Base-by-base conservation (phyloP, 2,888 invertebrate genomes). In the Drosophila gaucha region DNA sequence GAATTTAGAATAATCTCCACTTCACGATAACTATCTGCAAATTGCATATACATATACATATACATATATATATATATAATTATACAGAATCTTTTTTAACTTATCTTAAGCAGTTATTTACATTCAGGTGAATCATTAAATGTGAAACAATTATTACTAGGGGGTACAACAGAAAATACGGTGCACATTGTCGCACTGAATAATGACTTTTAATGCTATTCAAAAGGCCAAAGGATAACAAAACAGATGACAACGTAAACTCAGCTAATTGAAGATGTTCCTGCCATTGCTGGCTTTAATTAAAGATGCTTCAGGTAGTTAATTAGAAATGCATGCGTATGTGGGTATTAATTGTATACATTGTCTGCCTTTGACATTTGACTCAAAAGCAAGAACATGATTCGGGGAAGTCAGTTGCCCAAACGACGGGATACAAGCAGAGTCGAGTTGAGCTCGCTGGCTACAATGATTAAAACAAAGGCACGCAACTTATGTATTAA, bases 401-500 rank as follows among this genome's bases (percentile, higher is more conserved):
- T 18, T 50, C 35, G 43, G 41, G 20, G 38, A 44, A 52, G 39
- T 28, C 39, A 16, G 30, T 55, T 58, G 18, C 31, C 49, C 49
- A 36, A 56, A 31, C 57, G 49, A 47, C 33, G 3, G 8, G 14
- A 6, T 26, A 8, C 14, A 16, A 14, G 14, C 8, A 24, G 3
- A 54, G 20, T 50, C 49, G 56, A n/a, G n/a, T n/a, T n/a, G 51
- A 10, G 39, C 39, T 36, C 10, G 41, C 14, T 30, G 35, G 9
- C 22, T 8, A 22, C 80, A 22, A 60, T 78, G 75, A 78, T 85
- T 80, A 80, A 85, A 78, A 75, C 72, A 78, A 78, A 78, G 73
- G 75, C 73, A 67, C 10, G 76, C 69, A 76, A 69, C 64, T 59
- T 80, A 75, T 80, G 82, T 41, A 85, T 82, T 78, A 80, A 80